These are phyloP conservation scores for Ecliptopera silaceata DNA, from an alignment of 2,888 invertebrate species.

Conservation along the genomic window DNA sequence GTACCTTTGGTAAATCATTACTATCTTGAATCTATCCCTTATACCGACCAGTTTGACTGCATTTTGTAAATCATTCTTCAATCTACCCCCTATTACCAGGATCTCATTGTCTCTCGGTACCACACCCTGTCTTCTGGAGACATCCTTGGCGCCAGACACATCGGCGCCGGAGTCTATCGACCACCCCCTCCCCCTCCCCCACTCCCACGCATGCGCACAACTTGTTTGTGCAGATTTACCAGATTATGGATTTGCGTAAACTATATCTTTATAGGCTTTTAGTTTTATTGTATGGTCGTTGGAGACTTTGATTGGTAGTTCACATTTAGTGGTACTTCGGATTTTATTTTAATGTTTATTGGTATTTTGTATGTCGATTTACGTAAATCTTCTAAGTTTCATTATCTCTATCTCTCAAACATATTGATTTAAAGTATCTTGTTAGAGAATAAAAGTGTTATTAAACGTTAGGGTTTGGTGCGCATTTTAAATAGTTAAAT, in stretches of 20 bases:
- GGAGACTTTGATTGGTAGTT: conserved; percentile 23
- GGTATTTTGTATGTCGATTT: neutral
- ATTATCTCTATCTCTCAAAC: too few relatives aligned
- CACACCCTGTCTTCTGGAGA: conserved; percentile 28
- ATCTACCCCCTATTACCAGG: neutral
- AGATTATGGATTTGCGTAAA: conserved; percentile 60
- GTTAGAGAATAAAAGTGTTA: too few relatives aligned
- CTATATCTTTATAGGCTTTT: conserved; percentile 23
- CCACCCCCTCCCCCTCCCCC: conserved; percentile 40
- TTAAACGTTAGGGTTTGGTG: too few relatives aligned
- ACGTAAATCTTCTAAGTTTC: neutral
- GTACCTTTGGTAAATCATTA: too few relatives aligned
- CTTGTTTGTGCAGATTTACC: conserved; percentile 62
- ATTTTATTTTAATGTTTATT: neutral
- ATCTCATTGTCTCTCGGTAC: neutral
- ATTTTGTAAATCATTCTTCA: too few relatives aligned
- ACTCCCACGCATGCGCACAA: conserved; percentile 57
- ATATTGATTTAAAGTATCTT: neutral
- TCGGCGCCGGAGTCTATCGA: conserved; percentile 79
- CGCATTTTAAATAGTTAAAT: too few relatives aligned
- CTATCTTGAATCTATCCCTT: too few relatives aligned
- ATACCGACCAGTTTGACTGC: too few relatives aligned
- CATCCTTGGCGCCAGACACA: conserved; percentile 66
- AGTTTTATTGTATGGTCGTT: conserved; percentile 28
- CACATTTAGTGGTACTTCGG: conserved; percentile 12